Evolutionary conservation across 2,113 vertebrate species (phyloP).

Genomic region (Turdus rufiventris): DNA sequence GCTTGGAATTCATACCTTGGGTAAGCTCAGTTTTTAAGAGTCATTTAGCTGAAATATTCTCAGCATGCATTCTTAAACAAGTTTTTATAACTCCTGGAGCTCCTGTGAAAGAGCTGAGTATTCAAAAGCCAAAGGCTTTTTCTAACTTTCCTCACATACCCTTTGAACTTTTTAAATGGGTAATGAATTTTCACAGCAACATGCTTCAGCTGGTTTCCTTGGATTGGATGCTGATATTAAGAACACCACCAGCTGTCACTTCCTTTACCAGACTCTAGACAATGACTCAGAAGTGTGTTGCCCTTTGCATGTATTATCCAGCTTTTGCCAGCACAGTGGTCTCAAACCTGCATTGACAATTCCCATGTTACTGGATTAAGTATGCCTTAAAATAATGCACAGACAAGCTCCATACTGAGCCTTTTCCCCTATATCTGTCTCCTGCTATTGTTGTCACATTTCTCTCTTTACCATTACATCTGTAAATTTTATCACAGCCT

Average conservation of each 20-base stretch:
- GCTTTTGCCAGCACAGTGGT: not conserved
- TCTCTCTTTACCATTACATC: not conserved
- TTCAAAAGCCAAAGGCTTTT: not conserved
- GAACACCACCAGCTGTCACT: conserved; percentile 46
- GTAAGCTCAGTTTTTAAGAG: not conserved
- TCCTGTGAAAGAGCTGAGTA: not conserved
- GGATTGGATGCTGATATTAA: conserved; percentile 43
- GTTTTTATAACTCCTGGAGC: not conserved
- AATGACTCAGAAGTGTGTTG: conserved; percentile 35
- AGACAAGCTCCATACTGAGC: not conserved
- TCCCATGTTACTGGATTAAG: not conserved
- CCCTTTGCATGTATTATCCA: not conserved
- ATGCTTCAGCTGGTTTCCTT: conserved; percentile 42
- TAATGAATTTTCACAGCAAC: conserved; percentile 34
- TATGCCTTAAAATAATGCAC: not conserved
- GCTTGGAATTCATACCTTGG: not conserved
- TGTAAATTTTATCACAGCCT: not conserved
- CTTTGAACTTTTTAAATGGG: conserved; percentile 43
- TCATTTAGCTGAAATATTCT: not conserved
- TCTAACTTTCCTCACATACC: not conserved
- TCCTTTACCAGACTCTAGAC: conserved; percentile 19
- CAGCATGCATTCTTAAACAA: not conserved
- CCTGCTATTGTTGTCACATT: not conserved
- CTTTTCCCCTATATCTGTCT: not conserved
- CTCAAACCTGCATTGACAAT: not conserved